phyloP scores from a whole-genome alignment of 1,140 invertebrate species.

The Lucilia cuprina region DNA sequence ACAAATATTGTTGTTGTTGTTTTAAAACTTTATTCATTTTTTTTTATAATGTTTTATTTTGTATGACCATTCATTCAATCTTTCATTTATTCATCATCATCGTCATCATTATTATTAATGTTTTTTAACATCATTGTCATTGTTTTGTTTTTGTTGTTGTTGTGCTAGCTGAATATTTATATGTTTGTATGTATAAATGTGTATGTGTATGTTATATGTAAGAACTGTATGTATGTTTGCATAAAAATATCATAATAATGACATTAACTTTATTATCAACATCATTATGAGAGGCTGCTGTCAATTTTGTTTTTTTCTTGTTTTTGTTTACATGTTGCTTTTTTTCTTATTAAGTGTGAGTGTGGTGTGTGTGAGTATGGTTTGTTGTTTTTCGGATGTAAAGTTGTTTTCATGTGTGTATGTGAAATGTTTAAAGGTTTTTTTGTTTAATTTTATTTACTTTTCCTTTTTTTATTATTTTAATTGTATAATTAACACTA shows the following conservation, averaged over 20 bases:
- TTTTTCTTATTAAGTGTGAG: no score
- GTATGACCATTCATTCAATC: constrained; percentile 27
- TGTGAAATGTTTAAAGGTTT: neutral
- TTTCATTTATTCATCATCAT: no score
- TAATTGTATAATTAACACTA: constrained; percentile 63
- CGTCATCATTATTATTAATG: constrained; percentile 5
- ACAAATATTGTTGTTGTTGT: constrained; percentile 57
- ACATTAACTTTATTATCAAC: neutral
- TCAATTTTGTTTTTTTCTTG: neutral
- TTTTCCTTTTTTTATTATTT: constrained; percentile 56
- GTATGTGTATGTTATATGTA: no score
- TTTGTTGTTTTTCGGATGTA: constrained; percentile 28
- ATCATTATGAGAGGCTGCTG: neutral
- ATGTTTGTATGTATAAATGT: neutral
- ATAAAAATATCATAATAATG: neutral
- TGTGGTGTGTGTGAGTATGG: neutral
- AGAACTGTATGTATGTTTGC: neutral
- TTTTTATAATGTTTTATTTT: constrained; percentile 8
- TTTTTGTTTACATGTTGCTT: constrained; percentile 10
- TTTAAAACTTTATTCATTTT: constrained; percentile 63
- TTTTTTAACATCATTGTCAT: neutral
- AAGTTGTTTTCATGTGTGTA: constrained; percentile 45
- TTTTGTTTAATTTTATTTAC: constrained; percentile 26
- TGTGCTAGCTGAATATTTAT: neutral
- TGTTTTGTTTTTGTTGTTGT: no score